Evolutionary conservation across 2,113 vertebrate species (phyloP).

Genomic region (Solenodon paradoxus): DNA sequence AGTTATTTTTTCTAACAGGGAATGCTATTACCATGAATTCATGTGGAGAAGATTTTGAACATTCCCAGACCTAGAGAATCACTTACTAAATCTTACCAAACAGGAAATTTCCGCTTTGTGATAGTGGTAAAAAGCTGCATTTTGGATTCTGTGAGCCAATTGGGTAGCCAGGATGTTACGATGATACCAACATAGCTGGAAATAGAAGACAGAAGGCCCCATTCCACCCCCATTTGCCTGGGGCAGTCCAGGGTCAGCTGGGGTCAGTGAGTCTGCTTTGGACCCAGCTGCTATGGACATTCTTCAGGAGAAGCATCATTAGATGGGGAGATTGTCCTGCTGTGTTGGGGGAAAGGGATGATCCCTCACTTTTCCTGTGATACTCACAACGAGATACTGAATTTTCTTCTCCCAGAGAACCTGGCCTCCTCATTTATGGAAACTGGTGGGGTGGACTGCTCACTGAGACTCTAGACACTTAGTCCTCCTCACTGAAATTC

Average conservation of each 20-base stretch:
- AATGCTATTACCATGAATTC: too few relatives aligned
- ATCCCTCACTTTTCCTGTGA: background rate
- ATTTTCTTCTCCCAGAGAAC: background rate
- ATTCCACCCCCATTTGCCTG: background rate
- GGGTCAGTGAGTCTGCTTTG: too few relatives aligned
- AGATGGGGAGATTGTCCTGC: accelerated
- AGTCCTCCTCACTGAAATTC: background rate
- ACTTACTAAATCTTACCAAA: too few relatives aligned
- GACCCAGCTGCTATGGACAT: accelerated
- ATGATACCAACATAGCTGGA: background rate
- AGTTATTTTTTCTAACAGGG: too few relatives aligned
- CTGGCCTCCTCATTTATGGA: background rate
- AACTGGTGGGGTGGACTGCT: background rate
- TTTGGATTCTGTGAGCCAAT: background rate
- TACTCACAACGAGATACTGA: too few relatives aligned
- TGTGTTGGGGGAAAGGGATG: accelerated
- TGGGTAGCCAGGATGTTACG: background rate
- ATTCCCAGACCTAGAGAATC: too few relatives aligned
- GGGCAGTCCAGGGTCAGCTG: background rate
- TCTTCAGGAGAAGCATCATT: background rate
- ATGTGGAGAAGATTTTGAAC: too few relatives aligned
- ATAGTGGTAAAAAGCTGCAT: too few relatives aligned
- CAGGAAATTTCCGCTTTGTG: too few relatives aligned
- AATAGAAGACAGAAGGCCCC: background rate
- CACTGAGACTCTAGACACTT: background rate